Evolutionary conservation across 2,113 vertebrate species (phyloP), one percentile per base, ranked within the genome.

Genomic region (Atrichornis clamosus): DNA sequence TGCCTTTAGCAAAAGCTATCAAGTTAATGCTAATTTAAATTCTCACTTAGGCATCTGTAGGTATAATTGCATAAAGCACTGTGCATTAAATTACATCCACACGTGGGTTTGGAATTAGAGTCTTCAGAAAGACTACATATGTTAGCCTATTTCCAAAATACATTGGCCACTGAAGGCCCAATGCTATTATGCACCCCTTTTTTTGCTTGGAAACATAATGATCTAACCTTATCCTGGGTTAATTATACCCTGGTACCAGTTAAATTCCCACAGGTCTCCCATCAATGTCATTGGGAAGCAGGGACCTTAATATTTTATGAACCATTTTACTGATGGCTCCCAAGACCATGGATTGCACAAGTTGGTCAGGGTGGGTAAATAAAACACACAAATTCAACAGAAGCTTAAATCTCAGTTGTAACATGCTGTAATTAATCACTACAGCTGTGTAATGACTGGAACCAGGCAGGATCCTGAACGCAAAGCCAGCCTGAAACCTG

Each of bases 61-160:
- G 87, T 90, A 79, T 93, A 88, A 96, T 92, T 93, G 84, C 93
- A 92, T 78, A 92, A 95, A 91, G 77, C 81, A 67, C 74, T 89
- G 75, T 84, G 90, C 70, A 74, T 94, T 90, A 91, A 93, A 93
- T 91, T 90, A 84, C 79, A 90, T 77, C 63, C 56, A 70, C 79
- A 70, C 49, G 77, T 33, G 72, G 72, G 7, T 76, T 37, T 83
- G 70, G 41, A 69, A 28, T 63, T 56, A 27, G n/a, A 74, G 46
- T 16, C 82, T 93, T 73, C 59, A 55, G 70, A 62, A 93, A 79
- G 63, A 2, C 41, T 77, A 53, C 53, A 77, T 89, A 79, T 76
- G 82, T 76, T 62, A 73, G 39, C 8, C 27, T 91, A 8, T 89
- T 94, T 93, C 53, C n/a, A 82, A 79, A 91, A 65, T 50, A 32